Evolutionary conservation across 2,113 vertebrate species (phyloP), one percentile per base, ranked within the genome.

Genomic region (Stegostoma tigrinum): DNA sequence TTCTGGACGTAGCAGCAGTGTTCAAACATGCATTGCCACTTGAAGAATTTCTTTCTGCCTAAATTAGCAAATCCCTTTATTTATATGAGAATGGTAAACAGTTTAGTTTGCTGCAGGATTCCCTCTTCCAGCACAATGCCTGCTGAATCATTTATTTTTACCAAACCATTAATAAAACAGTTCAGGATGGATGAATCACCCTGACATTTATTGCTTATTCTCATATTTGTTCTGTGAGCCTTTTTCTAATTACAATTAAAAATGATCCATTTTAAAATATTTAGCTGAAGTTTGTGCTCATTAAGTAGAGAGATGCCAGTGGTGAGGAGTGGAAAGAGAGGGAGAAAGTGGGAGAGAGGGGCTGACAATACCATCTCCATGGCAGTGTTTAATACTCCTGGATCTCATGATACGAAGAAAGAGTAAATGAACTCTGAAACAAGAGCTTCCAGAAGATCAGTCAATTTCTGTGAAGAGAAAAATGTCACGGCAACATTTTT

Each of bases 241-340:
- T 93, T 66, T 91, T 64, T 67, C 89, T 93, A 61, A 66, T 93
- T 38, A 93, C 89, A 93, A 93, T 93, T 93, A 93, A 67, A 93
- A 38, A 93, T 66, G 61, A 93, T 93, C 67, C 38, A 61, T 93
- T 64, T 38, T 23, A 93, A 93, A 93, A 93, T 93, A 93, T 38
- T 66, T 21, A 66, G 61, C n/a, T 66, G 30, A 93, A 38, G 34
- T 38, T 64, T 38, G n/a, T 64, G 64, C 61, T 67, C 89, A 93
- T 93, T 93, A 66, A 93, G 89, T 66, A 42, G 34, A 93, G 61
- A 93, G 17, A 23, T 38, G n/a, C 34, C 17, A 66, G 1, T 38
- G 61, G 66, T 83, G 38, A 61, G n/a, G n/a, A 34, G 12, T 48
- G n/a, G 42, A 27, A 48, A 34, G 48, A 55, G 86, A 42, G 86